A percentile compares a stretch with the other conserved stretches of the same genome.
phyloP scores from a whole-genome alignment of 1,140 invertebrate species.

The Dendrolimus punctatus region DNA sequence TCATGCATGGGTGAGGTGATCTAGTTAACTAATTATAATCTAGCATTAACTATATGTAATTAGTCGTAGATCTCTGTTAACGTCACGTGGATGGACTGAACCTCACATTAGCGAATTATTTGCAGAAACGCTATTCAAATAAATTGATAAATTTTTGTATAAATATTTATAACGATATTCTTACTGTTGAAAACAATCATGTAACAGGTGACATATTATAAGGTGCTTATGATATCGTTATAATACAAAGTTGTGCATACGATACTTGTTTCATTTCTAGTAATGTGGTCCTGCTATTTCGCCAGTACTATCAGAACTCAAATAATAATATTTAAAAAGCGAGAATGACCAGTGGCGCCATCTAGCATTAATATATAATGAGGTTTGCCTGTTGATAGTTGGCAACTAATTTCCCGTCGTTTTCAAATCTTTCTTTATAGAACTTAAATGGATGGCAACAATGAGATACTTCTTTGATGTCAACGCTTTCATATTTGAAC shows the following conservation, averaged over 20 bases:
- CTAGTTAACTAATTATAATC: too few relatives aligned
- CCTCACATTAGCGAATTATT: conserved; percentile 48
- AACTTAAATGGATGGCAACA: too few relatives aligned
- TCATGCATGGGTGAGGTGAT: too few relatives aligned
- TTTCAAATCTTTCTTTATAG: too few relatives aligned
- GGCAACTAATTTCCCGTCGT: too few relatives aligned
- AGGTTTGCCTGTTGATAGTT: too few relatives aligned
- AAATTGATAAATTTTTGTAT: conserved; percentile 69
- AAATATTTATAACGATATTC: conserved; percentile 69
- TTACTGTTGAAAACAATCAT: conserved; percentile 67
- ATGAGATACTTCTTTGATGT: too few relatives aligned
- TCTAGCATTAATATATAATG: too few relatives aligned
- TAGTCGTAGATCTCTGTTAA: conserved; percentile 2
- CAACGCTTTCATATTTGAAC: too few relatives aligned
- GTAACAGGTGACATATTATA: conserved; percentile 69
- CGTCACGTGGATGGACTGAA: conserved; percentile 24
- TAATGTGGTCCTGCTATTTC: not conserved
- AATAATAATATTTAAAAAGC: too few relatives aligned
- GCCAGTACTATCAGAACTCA: not conserved
- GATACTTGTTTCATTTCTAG: conserved; percentile 35
- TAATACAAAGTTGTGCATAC: conserved; percentile 72
- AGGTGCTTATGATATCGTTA: conserved; percentile 72
- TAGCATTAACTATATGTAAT: too few relatives aligned
- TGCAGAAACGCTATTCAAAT: conserved; percentile 49
- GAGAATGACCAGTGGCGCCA: too few relatives aligned